Percentiles rank a stretch among this genome's conserved stretches.
phyloP scores from a whole-genome alignment of 1,140 invertebrate species.

The Apis laboriosa region DNA sequence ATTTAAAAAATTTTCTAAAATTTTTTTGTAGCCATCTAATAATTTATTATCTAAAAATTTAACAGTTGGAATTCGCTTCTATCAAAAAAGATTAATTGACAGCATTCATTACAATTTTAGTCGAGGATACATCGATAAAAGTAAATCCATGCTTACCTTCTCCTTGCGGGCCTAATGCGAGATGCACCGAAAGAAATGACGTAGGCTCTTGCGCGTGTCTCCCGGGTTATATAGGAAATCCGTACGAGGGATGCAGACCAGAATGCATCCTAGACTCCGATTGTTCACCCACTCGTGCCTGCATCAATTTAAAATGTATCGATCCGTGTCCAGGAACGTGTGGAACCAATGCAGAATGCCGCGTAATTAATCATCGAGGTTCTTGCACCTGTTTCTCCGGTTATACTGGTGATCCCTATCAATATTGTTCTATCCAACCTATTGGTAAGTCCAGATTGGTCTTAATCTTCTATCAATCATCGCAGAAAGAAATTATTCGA shows the following conservation, averaged over 20 bases:
- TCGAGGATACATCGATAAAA: slow-evolving; percentile 60
- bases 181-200: slow-evolving; percentile 79
- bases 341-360: slow-evolving; percentile 83
- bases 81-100: slow-evolving; percentile 1
- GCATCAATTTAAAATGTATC: slow-evolving; percentile 78
- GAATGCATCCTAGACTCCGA: slow-evolving; percentile 87
- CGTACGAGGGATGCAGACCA: slow-evolving; percentile 87
- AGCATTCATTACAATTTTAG: slow-evolving; percentile 73
- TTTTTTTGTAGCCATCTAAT: no score
- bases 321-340: slow-evolving; percentile 83
- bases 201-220: slow-evolving; percentile 84
- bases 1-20: no score
- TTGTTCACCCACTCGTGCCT: slow-evolving; percentile 84
- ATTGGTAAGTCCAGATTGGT: neutral
- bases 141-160: slow-evolving; percentile 87
- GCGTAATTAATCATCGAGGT: slow-evolving; percentile 84
- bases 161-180: slow-evolving; percentile 85
- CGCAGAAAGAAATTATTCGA: slow-evolving; percentile 23
- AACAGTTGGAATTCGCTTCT: neutral
- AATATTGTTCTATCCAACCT: slow-evolving; percentile 61
- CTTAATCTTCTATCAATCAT: neutral
- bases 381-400: slow-evolving; percentile 83
- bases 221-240: slow-evolving; percentile 85
- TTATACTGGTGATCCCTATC: slow-evolving; percentile 86
- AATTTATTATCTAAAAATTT: no score